Evolutionary conservation across 2,113 vertebrate genomes (phyloP).

Genomic region (Passer domesticus): DNA sequence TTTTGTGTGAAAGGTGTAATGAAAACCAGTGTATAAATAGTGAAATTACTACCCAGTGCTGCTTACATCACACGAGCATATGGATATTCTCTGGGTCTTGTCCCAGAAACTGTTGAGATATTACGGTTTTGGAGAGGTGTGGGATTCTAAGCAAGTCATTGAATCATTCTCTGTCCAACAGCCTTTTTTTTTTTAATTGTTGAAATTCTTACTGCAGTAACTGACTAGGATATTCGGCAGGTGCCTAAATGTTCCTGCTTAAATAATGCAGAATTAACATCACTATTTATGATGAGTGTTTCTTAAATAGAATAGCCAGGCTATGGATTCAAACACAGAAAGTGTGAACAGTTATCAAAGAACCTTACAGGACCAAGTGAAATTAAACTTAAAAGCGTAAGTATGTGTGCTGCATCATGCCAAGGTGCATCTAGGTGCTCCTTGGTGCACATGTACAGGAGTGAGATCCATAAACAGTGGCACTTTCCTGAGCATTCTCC

Average conservation of each 20-base stretch:
- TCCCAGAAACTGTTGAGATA: constrained; percentile 1
- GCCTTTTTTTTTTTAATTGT: not conserved
- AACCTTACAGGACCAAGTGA: not conserved
- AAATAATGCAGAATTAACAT: not conserved
- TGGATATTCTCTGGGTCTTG: not conserved
- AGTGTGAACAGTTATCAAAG: not conserved
- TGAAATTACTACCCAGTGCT: not conserved
- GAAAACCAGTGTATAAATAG: not conserved
- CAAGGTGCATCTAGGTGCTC: not conserved
- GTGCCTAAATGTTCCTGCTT: not conserved
- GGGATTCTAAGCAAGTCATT: not conserved
- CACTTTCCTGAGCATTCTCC: not conserved
- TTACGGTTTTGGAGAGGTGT: not conserved
- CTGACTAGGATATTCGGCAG: not conserved
- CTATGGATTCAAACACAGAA: not conserved
- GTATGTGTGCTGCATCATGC: not conserved
- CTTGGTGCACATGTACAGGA: not conserved
- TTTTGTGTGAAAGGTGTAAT: not conserved
- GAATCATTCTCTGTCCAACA: not conserved
- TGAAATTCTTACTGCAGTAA: not conserved
- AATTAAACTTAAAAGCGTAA: not conserved
- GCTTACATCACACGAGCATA: not conserved
- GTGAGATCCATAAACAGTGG: not conserved
- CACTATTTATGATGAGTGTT: not conserved
- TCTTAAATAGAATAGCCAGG: not conserved